Evolutionary conservation across 2,113 vertebrate species (phyloP).

Genomic region (Ammodytes dubius): DNA sequence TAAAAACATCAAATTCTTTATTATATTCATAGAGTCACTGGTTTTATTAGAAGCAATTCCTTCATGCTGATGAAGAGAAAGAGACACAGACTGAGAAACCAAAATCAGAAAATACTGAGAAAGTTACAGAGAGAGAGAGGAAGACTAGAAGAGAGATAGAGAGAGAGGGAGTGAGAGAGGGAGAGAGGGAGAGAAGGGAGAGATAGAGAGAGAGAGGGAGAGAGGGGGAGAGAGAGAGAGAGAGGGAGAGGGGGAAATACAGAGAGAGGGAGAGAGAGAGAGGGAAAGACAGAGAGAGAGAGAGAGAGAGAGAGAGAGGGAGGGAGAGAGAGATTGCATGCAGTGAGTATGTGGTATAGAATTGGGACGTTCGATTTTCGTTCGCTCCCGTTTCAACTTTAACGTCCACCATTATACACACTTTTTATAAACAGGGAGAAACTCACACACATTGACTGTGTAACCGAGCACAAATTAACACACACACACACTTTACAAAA

Average conservation of each 20-base stretch:
- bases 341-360: slow-evolving; percentile 60
- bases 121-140: slow-evolving; percentile 33
- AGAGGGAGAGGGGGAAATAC: too few species aligned
- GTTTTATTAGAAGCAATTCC: slow-evolving; percentile 76
- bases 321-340: slow-evolving; percentile 79
- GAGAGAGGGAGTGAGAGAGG: too few species aligned
- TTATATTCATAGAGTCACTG: slow-evolving; percentile 76
- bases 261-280: too few species aligned
- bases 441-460: slow-evolving; percentile 49
- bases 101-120: slow-evolving; percentile 63
- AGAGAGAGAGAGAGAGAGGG: slow-evolving; percentile 12
- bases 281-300: too few species aligned
- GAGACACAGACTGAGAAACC: slow-evolving; percentile 73
- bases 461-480: slow-evolving; percentile 40
- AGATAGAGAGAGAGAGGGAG: too few species aligned
- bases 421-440: slow-evolving; percentile 47
- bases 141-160: too few species aligned
- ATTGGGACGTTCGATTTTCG: slow-evolving; percentile 57
- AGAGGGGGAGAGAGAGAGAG: too few species aligned
- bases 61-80: slow-evolving; percentile 77
- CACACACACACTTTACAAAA: slow-evolving; percentile 60
- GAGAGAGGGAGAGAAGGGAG: too few species aligned
- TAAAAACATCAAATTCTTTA: slow-evolving; percentile 85
- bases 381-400: slow-evolving; percentile 50
- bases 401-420: slow-evolving; percentile 25